These are phyloP conservation scores for Shargacucullia verbasci DNA, from an alignment of 2,888 invertebrate species.

Conservation along the genomic window DNA sequence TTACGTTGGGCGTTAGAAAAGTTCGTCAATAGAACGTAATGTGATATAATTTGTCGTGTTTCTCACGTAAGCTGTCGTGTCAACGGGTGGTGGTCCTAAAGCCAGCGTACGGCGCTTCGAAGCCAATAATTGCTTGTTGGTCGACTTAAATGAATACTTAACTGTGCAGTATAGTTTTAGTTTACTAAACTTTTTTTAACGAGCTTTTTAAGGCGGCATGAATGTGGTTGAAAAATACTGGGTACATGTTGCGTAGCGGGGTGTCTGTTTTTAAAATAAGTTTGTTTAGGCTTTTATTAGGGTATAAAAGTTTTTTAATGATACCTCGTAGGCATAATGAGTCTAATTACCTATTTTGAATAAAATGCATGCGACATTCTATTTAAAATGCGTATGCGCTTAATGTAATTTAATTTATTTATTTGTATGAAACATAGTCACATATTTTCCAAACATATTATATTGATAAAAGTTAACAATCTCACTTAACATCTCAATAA, in stretches of 20 bases:
- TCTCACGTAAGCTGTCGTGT: constrained; percentile 67
- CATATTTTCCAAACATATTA: too few species aligned
- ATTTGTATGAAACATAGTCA: too few species aligned
- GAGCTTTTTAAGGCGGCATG: constrained; percentile 41
- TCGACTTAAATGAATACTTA: constrained; percentile 41
- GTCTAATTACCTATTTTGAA: constrained; percentile 15
- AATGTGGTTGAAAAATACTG: constrained; percentile 18
- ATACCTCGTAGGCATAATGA: constrained; percentile 18
- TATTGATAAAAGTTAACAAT: too few species aligned
- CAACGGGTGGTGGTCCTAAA: constrained; percentile 64
- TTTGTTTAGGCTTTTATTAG: constrained; percentile 24
- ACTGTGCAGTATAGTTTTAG: constrained; percentile 28
- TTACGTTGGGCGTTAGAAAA: constrained; percentile 49
- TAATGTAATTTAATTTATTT: too few species aligned
- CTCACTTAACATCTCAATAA: too few species aligned
- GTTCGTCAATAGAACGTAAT: constrained; percentile 61
- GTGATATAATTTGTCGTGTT: constrained; percentile 73
- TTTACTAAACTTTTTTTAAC: constrained; percentile 32
- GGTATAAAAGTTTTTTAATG: constrained; percentile 31
- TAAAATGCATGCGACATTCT: constrained; percentile 12
- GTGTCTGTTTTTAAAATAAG: constrained; percentile 26
- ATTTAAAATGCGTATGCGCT: constrained; percentile 2
- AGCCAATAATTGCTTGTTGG: constrained; percentile 48
- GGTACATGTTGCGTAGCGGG: constrained; percentile 34
- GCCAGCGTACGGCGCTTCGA: constrained; percentile 10